Conservation (phyloP, 2,888 invertebrate species). For the Ochlodes sylvanus region DNA sequence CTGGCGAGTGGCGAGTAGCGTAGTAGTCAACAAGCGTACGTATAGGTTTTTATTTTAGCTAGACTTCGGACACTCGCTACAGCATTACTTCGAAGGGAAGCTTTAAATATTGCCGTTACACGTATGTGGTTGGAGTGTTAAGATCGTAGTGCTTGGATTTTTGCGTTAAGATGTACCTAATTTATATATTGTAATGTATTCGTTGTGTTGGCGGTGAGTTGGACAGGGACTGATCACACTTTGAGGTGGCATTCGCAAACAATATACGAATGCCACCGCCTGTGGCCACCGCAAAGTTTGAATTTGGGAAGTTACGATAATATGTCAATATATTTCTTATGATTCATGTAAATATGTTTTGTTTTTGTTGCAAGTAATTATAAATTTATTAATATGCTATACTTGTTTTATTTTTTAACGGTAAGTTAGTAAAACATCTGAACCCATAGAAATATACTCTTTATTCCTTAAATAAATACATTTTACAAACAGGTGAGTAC, state of each 20-base stretch:
- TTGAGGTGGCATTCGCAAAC: not conserved
- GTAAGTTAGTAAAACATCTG: not conserved
- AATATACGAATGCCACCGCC: not conserved
- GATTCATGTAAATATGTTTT: constrained; percentile 49
- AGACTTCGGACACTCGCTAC: not conserved
- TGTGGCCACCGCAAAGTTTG: constrained; percentile 21
- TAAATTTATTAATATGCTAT: constrained; percentile 46
- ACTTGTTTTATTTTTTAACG: constrained; percentile 27
- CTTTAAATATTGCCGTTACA: not conserved
- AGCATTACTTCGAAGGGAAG: not conserved
- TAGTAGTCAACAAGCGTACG: not conserved
- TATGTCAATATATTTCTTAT: constrained; percentile 41
- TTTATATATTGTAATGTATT: constrained; percentile 7
- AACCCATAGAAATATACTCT: constrained; percentile 29
- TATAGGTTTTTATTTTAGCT: not conserved
- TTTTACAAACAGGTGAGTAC: constrained; percentile 57
- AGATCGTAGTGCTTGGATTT: not conserved
- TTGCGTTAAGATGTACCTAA: too few species aligned
- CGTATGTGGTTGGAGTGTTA: not conserved
- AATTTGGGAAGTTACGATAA: constrained; percentile 28
- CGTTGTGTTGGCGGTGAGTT: not conserved
- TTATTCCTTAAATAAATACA: constrained; percentile 51
- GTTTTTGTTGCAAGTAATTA: constrained; percentile 52
- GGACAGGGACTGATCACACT: constrained; percentile 19
- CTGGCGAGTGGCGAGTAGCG: not conserved